Evolutionary conservation across 2,797 vertebrate genomes (phyloP).

Genomic region (Melanotaenia parkinsoni): DNA sequence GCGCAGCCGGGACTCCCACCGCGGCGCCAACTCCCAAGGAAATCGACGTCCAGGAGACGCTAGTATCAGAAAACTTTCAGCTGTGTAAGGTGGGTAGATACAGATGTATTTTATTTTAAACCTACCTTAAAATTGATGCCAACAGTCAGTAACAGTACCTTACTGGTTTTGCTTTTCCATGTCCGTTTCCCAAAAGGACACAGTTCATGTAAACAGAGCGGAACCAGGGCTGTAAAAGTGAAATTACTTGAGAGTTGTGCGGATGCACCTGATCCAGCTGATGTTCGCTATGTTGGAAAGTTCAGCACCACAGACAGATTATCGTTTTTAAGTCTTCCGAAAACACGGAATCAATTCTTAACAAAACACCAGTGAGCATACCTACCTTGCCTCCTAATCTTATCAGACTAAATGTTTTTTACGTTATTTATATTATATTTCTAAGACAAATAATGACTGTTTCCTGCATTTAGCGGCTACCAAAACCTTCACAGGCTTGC

Average conservation of each 20-base stretch:
- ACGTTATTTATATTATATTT: not conserved
- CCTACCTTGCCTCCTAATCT: not conserved
- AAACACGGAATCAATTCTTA: not conserved
- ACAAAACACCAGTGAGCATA: not conserved
- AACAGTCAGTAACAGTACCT: not conserved
- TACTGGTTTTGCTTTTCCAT: not conserved
- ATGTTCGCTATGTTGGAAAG: slow-evolving; percentile 28
- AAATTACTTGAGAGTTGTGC: slow-evolving; percentile 15
- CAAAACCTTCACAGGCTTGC: slow-evolving; percentile 28
- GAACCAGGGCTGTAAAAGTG: slow-evolving; percentile 33
- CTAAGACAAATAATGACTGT: not conserved
- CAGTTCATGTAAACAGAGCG: not conserved
- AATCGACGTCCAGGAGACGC: slow-evolving; percentile 91
- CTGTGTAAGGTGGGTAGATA: slow-evolving; percentile 91
- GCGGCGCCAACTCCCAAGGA: slow-evolving; percentile 86
- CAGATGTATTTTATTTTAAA: not conserved
- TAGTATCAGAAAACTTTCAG: slow-evolving; percentile 96
- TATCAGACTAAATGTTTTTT: not conserved
- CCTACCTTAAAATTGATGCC: not conserved
- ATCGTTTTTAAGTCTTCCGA: not conserved
- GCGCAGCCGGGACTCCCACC: slow-evolving; percentile 86
- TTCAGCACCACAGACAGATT: slow-evolving; percentile 53
- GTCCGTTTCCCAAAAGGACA: not conserved
- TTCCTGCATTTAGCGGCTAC: slow-evolving; percentile 15
- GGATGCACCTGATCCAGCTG: slow-evolving; percentile 5